phyloP scores from a whole-genome alignment of 2,113 vertebrate species.

The Silurus asotus region DNA sequence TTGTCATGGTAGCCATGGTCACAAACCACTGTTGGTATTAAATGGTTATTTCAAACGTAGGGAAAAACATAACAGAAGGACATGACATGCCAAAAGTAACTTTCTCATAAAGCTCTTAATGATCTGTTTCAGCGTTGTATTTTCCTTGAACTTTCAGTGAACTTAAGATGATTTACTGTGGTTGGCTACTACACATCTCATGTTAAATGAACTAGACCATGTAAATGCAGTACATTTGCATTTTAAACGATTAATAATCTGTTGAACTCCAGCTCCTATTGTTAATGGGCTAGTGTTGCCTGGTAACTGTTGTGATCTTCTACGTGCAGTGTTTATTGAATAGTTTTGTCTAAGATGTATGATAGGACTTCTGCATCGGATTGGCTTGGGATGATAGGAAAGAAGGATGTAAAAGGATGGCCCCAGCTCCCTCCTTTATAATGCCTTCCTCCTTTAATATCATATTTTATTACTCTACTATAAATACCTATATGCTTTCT shows the following conservation, averaged over 20 bases:
- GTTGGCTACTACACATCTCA: conserved; percentile 17
- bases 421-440: background rate
- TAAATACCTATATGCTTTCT: background rate
- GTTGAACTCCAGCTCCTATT: conserved; percentile 67
- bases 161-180: background rate
- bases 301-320: conserved; percentile 71
- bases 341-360: conserved; percentile 58
- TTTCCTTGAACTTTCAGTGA: background rate
- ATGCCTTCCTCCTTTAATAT: background rate
- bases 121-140: background rate
- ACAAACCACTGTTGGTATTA: conserved; percentile 19
- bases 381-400: conserved; percentile 38
- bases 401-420: conserved; percentile 4
- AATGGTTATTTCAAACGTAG: conserved; percentile 13
- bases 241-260: conserved; percentile 70
- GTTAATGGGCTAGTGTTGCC: conserved; percentile 70
- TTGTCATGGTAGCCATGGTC: conserved; percentile 27
- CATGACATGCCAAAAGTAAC: conserved; percentile 5
- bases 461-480: background rate
- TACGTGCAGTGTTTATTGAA: conserved; percentile 61
- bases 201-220: conserved; percentile 30
- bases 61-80: background rate
- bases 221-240: conserved; percentile 48
- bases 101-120: background rate
- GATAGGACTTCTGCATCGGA: conserved; percentile 51